Base-by-base conservation (phyloP, 2,113 vertebrate species). In the Cochlearius cochlearius region DNA sequence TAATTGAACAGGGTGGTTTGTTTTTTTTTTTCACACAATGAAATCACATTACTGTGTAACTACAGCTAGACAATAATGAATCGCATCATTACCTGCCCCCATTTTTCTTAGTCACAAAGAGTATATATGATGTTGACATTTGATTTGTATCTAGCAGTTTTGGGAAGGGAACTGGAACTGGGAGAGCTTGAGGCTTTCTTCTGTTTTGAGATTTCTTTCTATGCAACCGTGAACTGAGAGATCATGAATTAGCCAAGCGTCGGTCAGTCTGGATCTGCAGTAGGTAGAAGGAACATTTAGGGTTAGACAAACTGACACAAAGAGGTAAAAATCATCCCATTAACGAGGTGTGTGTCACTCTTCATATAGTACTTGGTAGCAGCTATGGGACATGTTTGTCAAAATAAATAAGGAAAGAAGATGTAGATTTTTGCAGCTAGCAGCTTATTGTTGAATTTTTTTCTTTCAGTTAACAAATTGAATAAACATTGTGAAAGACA, bases 181-280 rank as follows among this genome's bases (percentile, higher is more conserved):
- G 55, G 52, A 79, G 58, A 87, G 49, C 81, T 94, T 49, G 77
- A 89, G 86, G 49, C 49, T 96, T 93, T 91, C 73, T 94, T 88
- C 64, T 75, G 9, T 77, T 83, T 85, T 82, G 49, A 79, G 43
- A 69, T 85, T 77, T 91, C 32, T 75, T 94, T 86, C 41, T 59
- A 1, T 88, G 38, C 47, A 69, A 4, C 45, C 92, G 1, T 85
- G 76, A 84, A 81, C 77, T 49, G 30, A 55, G 53, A 72, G 38
- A 45, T 89, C 6, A 55, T 53, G 55, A 88, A 83, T 82, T 93
- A 88, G 30, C 50, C 25, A 69, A 63, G 26, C 1, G 3, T 45
- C 87, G 67, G 47, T 63, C 47, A 53, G 16, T 89, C 15, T 92
- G 52, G n/a, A 74, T 69, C 32, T 90, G 67, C 50, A 77, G 36